Evolutionary conservation across 1,140 invertebrate species (phyloP).

Genomic region (Neodiprion virginianus): DNA sequence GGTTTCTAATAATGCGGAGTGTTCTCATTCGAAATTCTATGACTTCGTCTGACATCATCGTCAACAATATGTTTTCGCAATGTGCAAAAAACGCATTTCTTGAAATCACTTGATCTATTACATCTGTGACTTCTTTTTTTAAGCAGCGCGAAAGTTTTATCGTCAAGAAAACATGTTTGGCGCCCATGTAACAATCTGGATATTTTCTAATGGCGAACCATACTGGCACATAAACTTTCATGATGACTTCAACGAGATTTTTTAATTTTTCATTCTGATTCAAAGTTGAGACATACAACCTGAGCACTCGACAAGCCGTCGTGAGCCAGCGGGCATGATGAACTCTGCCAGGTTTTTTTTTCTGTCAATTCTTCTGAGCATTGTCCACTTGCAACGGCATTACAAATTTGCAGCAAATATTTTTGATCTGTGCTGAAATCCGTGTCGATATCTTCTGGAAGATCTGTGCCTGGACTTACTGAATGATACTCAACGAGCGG

Average conservation of each 20-base stretch:
- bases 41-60: slow-evolving; percentile 40
- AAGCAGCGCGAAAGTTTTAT: slow-evolving; percentile 32
- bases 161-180: slow-evolving; percentile 30
- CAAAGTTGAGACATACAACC: slow-evolving; percentile 38
- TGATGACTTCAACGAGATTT: slow-evolving; percentile 33
- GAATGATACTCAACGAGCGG: slow-evolving; percentile 31
- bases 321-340: slow-evolving; percentile 48
- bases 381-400: slow-evolving; percentile 35
- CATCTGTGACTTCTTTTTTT: neutral
- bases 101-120: slow-evolving; percentile 36
- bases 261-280: slow-evolving; percentile 34
- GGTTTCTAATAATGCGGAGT: too few species aligned
- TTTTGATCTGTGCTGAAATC: slow-evolving; percentile 40
- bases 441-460: slow-evolving; percentile 28
- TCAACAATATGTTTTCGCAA: slow-evolving; percentile 47
- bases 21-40: slow-evolving; percentile 5
- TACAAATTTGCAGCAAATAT: slow-evolving; percentile 39
- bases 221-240: slow-evolving; percentile 45
- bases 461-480: slow-evolving; percentile 21
- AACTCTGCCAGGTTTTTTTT: slow-evolving; percentile 39
- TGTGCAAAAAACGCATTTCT: slow-evolving; percentile 40
- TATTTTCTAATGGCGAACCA: slow-evolving; percentile 47
- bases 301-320: slow-evolving; percentile 38
- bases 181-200: slow-evolving; percentile 37
- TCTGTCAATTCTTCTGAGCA: slow-evolving; percentile 37